Evolutionary conservation across 2,797 vertebrate genomes (phyloP).

Genomic region (Synaphobranchus kaupii): DNA sequence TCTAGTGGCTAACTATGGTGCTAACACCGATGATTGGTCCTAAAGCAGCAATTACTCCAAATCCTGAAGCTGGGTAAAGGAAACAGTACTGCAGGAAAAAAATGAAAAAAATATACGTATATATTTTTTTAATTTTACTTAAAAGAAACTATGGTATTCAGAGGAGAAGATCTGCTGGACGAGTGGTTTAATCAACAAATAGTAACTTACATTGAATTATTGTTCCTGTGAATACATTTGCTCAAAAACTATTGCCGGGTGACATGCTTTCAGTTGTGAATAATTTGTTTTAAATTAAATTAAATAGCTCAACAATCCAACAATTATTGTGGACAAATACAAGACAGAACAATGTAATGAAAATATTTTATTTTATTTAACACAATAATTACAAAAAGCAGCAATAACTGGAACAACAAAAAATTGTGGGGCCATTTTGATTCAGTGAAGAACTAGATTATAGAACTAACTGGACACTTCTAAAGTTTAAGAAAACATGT

Average conservation of each 20-base stretch:
- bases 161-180: not conserved
- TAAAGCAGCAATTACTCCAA: too few species aligned
- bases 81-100: too few species aligned
- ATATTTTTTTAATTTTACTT: too few species aligned
- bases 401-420: not conserved
- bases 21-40: too few species aligned
- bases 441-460: not conserved
- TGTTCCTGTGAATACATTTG: not conserved
- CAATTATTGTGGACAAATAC: not conserved
- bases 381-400: slow-evolving; percentile 55
- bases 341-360: slow-evolving; percentile 46
- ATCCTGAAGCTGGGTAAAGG: too few species aligned
- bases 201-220: not conserved
- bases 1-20: not conserved
- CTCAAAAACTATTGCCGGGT: not conserved
- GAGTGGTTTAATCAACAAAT: not conserved
- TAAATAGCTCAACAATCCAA: not conserved
- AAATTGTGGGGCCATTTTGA: not conserved
- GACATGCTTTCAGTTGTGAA: not conserved
- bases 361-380: slow-evolving; percentile 66
- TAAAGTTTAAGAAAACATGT: not conserved
- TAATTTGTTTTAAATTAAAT: not conserved
- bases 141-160: too few species aligned
- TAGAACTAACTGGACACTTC: not conserved
- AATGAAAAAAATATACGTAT: too few species aligned